Evolutionary conservation across 2,888 invertebrate species (phyloP), one percentile per base, ranked within the genome.

Genomic region (Liopterus haemorrhoidalis): DNA sequence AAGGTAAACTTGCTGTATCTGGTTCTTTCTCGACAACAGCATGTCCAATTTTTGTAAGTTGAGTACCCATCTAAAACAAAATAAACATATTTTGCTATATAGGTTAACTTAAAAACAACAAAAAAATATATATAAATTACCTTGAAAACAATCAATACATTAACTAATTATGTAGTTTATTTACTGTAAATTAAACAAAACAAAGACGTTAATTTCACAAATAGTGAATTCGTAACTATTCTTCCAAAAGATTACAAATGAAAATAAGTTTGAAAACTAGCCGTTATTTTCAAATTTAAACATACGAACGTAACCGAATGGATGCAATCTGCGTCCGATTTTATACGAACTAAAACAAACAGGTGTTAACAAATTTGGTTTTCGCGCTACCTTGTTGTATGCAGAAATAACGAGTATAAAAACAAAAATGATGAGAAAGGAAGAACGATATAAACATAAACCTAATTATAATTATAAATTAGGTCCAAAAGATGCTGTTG

Each of bases 31-130:
- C 40, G 28, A 41, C 30, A 3, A 12, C 33, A n/a, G 8, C 49
- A 24, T 51, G 46, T 24, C 39, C 46, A 15, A 45, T 32, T 53
- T 56, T 59, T 38, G 54, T 57, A 21, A 28, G 41, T 35, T 45
- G 41, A 31, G 24, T 47, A 20, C 57, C 57, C 57, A 57, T 57
- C 37, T 41, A 8, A 6, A 37, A 45, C 33, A 35, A 32, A 21
- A 32, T 15, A 8, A 2, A 22, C 5, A n/a, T 30, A 21, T n/a
- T n/a, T 16, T 16, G n/a, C 28, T 21, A 30, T 5, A 35, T 30
- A 19, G n/a, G 4, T 37, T 8, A 15, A 16, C 18, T 8, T 16
- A 32, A 32, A 15, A 36, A 25, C 22, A 36, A 22, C 11, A 35
- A 21, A 20, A n/a, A 15, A 4, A 24, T 22, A 15, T 24, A 24